These are phyloP conservation scores for human (Homo sapiens) DNA, from an alignment of 2,113 vertebrate species.

Conservation along the genomic window GRCh38 chr3:39082501-39083000, in stretches of 20 bases:
- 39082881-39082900: not conserved
- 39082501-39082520: too few relatives aligned
- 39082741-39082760: not conserved
- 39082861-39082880: not conserved
- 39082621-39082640: not conserved
- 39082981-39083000: not conserved
- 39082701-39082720: not conserved
- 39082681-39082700: not conserved
- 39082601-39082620: not conserved
- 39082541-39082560: too few relatives aligned
- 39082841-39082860: not conserved
- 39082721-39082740: not conserved
- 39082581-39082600: not conserved
- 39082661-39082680: not conserved
- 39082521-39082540: too few relatives aligned
- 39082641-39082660: not conserved
- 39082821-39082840: not conserved
- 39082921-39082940: not conserved
- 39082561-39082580: too few relatives aligned
- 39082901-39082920: not conserved
- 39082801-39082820: not conserved
- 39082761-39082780: not conserved
- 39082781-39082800: not conserved
- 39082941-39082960: conserved; percentile 14
- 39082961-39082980: not conserved